phyloP scores from a whole-genome alignment of 2,888 invertebrate genomes.

The Stegophylla sp. region DNA sequence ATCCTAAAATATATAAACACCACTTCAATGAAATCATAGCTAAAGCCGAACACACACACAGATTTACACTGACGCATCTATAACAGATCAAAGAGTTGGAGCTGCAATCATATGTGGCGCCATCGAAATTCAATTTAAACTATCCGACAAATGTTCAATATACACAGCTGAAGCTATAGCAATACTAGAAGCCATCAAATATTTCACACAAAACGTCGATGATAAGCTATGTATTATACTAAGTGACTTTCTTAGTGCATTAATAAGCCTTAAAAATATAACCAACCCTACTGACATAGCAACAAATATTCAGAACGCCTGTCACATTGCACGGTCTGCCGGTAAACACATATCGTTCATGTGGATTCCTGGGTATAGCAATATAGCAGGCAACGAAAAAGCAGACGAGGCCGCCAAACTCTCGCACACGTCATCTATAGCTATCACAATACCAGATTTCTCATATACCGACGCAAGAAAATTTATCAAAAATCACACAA shows the following conservation, averaged over 20 bases:
- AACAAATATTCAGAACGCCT: neutral
- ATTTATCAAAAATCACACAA: too few relatives aligned
- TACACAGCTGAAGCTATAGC: neutral
- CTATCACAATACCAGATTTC: too few relatives aligned
- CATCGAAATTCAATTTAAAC: slow-evolving; percentile 13
- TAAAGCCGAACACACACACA: neutral
- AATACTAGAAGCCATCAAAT: slow-evolving; percentile 25
- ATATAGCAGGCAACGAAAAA: too few relatives aligned
- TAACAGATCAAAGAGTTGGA: slow-evolving; percentile 19
- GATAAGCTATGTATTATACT: slow-evolving; percentile 7
- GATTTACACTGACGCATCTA: slow-evolving; percentile 12
- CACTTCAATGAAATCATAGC: slow-evolving; percentile 7
- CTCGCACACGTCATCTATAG: neutral
- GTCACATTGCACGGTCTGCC: neutral
- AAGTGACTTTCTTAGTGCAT: neutral
- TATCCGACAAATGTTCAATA: neutral
- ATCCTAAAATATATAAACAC: slow-evolving; percentile 15
- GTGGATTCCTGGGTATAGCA: too few relatives aligned
- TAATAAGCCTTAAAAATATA: slow-evolving; percentile 8
- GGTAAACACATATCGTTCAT: slow-evolving; percentile 2
- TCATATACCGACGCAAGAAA: too few relatives aligned
- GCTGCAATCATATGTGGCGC: slow-evolving; percentile 1
- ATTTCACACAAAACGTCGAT: slow-evolving; percentile 13
- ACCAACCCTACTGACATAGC: neutral
- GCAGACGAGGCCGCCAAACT: neutral